Conservation (phyloP, 2,797 vertebrate genomes). For the Platalea minor region DNA sequence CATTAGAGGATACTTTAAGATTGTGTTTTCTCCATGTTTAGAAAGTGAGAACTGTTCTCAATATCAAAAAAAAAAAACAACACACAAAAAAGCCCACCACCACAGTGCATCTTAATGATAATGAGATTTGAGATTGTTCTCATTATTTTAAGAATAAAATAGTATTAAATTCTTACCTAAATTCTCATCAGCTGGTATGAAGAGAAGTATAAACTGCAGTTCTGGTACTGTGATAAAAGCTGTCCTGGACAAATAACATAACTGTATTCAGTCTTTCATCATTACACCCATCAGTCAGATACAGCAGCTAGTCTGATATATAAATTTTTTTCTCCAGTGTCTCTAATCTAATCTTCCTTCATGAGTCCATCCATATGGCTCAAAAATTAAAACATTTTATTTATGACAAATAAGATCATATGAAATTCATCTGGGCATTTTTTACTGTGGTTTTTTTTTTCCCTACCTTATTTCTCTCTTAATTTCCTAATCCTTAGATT, state of each 20-base stretch:
- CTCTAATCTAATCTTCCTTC: background rate
- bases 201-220: conserved; percentile 85
- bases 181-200: conserved; percentile 70
- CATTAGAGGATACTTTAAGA: background rate
- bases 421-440: background rate
- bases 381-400: background rate
- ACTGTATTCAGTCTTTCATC: background rate
- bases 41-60: background rate
- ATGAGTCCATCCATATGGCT: background rate
- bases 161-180: conserved; percentile 79
- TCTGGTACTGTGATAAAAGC: conserved; percentile 83
- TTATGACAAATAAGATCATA: background rate
- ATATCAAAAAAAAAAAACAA: background rate
- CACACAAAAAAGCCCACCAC: background rate
- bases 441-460: background rate
- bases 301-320: background rate
- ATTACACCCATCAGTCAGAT: background rate
- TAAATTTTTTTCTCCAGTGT: background rate
- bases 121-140: background rate
- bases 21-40: background rate
- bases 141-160: background rate
- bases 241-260: conserved; percentile 71
- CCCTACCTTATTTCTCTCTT: background rate
- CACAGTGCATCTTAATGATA: background rate
- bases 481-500: background rate